Conservation (phyloP, 2,797 vertebrate genomes). For the Mormyrus hasselquistii region DNA sequence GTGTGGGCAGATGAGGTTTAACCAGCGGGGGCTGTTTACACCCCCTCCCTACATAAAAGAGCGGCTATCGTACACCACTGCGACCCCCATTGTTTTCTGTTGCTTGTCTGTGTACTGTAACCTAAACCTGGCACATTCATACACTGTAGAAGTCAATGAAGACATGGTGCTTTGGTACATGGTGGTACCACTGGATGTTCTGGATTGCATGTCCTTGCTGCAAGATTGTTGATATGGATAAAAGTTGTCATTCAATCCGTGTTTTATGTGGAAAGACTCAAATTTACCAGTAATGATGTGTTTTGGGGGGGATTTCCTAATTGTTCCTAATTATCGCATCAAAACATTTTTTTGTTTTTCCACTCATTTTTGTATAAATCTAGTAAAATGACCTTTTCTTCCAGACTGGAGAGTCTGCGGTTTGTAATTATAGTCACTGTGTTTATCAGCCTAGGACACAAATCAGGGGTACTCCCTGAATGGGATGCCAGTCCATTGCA, state of each 20-base stretch:
- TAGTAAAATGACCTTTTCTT: neutral
- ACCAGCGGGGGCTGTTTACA: slow-evolving; percentile 9
- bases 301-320: neutral
- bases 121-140: neutral
- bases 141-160: slow-evolving; percentile 9
- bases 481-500: neutral
- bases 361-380: neutral
- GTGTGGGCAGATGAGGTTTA: slow-evolving; percentile 24
- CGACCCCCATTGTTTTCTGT: slow-evolving; percentile 14
- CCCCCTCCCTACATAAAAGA: slow-evolving; percentile 15
- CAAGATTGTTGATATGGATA: slow-evolving; percentile 13
- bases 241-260: neutral
- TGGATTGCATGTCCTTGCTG: neutral
- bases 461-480: neutral
- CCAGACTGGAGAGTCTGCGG: neutral
- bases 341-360: neutral
- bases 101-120: neutral
- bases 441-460: neutral
- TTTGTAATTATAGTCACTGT: neutral
- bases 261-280: neutral
- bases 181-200: neutral
- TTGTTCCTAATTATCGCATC: neutral
- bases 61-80: neutral
- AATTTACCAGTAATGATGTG: neutral
- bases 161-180: neutral